phyloP scores from a whole-genome alignment of 2,797 vertebrate genomes.

The Microtus agrestis region DNA sequence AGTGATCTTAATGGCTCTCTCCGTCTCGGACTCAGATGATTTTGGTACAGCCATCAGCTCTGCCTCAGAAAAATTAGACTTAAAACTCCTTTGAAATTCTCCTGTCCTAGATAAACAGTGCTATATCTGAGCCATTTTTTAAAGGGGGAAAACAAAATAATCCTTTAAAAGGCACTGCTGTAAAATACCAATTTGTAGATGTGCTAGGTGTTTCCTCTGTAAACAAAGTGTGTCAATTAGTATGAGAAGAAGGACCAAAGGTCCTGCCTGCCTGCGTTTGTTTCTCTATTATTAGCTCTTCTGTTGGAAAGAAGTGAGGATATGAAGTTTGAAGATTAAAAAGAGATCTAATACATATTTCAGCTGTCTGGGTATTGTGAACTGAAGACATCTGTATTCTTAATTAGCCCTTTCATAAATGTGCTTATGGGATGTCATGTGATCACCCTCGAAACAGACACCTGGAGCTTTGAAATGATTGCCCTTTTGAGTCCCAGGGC shows the following conservation, averaged over 20 bases:
- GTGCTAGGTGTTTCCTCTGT: constrained; percentile 51
- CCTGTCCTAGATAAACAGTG: neutral
- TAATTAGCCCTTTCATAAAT: constrained; percentile 87
- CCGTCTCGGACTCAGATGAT: neutral
- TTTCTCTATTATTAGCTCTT: constrained; percentile 81
- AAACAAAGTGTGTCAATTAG: constrained; percentile 53
- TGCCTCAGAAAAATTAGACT: neutral
- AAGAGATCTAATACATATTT: constrained; percentile 68
- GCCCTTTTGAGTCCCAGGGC: constrained; percentile 64
- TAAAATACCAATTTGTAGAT: constrained; percentile 55
- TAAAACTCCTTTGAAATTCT: constrained; percentile 7
- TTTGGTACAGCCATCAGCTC: constrained; percentile 25
- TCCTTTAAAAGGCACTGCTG: constrained; percentile 13
- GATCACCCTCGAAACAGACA: constrained; percentile 84
- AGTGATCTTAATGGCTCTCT: constrained; percentile 34
- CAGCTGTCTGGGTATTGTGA: constrained; percentile 86
- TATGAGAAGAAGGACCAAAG: neutral
- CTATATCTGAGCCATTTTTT: neutral
- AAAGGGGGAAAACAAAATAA: constrained; percentile 53
- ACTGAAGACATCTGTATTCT: constrained; percentile 86
- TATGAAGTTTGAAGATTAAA: constrained; percentile 61
- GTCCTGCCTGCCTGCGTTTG: constrained; percentile 44
- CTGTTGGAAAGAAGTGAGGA: constrained; percentile 64
- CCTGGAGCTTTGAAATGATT: constrained; percentile 81
- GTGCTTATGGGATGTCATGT: constrained; percentile 82